These are phyloP conservation scores for Gallinago undulata DNA, from an alignment of 2,113 vertebrate genomes.

Conservation along the genomic window DNA sequence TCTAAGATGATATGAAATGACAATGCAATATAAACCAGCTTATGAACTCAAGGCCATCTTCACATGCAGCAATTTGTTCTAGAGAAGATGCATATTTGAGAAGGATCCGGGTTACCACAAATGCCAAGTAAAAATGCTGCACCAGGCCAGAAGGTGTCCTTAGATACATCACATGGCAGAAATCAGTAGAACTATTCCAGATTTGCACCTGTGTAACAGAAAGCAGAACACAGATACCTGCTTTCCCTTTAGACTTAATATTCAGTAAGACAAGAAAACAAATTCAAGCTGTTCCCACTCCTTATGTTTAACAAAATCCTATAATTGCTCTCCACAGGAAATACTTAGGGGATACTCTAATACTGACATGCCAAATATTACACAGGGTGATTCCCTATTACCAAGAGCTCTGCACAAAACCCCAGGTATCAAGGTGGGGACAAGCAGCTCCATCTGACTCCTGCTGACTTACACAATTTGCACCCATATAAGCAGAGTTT, in stretches of 20 bases:
- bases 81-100: not conserved
- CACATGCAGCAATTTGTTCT: not conserved
- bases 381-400: not conserved
- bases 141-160: not conserved
- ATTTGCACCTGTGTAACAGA: constrained; percentile 13
- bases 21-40: not conserved
- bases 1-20: not conserved
- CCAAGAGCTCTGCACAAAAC: not conserved
- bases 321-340: constrained; percentile 40
- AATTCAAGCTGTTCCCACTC: constrained; percentile 60
- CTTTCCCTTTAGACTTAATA: not conserved
- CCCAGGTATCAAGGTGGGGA: not conserved
- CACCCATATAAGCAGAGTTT: not conserved
- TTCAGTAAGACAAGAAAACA: not conserved
- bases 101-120: not conserved
- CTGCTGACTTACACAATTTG: not conserved
- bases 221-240: not conserved
- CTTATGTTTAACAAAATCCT: constrained; percentile 59
- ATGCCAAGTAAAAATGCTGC: not conserved
- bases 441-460: not conserved
- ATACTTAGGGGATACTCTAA: not conserved
- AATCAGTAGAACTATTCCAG: not conserved
- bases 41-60: not conserved
- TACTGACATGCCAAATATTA: not conserved
- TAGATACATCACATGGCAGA: not conserved